Evolutionary conservation across 2,888 invertebrate genomes (phyloP).

Genomic region (Diloba caeruleocephala): DNA sequence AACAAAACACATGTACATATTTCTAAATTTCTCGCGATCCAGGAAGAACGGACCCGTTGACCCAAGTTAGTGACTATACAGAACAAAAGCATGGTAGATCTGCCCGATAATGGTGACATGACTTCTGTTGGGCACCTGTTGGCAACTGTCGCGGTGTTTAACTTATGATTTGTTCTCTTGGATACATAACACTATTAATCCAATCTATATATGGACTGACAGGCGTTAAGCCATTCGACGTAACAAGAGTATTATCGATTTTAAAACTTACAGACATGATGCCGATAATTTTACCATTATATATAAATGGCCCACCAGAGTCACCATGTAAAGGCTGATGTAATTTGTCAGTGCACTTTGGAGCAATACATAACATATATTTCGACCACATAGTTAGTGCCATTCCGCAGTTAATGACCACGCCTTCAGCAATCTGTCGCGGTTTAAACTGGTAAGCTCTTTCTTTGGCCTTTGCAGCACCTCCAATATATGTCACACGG

Average conservation of each 20-base stretch:
- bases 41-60: too few relatives aligned
- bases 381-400: constrained; percentile 30
- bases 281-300: constrained; percentile 33
- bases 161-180: background rate
- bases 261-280: constrained; percentile 16
- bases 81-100: too few relatives aligned
- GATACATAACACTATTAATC: constrained; percentile 4
- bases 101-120: too few relatives aligned
- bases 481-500: constrained; percentile 28
- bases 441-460: constrained; percentile 3
- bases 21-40: too few relatives aligned
- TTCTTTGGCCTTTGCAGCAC: background rate
- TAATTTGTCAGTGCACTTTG: constrained; percentile 14
- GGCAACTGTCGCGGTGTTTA: too few relatives aligned
- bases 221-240: constrained; percentile 37
- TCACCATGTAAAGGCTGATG: constrained; percentile 38
- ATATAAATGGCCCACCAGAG: constrained; percentile 31
- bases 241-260: constrained; percentile 7
- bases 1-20: too few relatives aligned
- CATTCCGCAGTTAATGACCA: constrained; percentile 21
- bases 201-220: constrained; percentile 26
- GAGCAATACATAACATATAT: constrained; percentile 18
- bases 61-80: too few relatives aligned
- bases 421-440: constrained; percentile 26
- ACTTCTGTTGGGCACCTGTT: too few relatives aligned